Base-by-base conservation (phyloP, 2,113 vertebrate species). In the Ariopsis seemanni region DNA sequence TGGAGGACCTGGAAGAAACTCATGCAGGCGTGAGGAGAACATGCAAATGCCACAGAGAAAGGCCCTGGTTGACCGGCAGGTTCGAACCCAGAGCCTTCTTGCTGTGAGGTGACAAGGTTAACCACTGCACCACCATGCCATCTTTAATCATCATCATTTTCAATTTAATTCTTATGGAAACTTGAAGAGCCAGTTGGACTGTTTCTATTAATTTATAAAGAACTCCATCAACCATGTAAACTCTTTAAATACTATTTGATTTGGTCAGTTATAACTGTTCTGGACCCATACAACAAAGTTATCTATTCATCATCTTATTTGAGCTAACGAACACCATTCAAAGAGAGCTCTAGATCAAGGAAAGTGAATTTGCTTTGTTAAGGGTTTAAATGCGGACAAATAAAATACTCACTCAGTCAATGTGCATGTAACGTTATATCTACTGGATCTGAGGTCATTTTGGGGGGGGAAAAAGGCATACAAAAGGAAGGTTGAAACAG, bases 401-500 rank as follows among this genome's bases (percentile, higher is more conserved):
- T n/a, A 53, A 20, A 75, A 20, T 22, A 74, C 14, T 30, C 30
- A 53, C 34, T 42, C 34, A 2, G 34, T 15, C 20, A 50, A 11
- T 52, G 52, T 55, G 75, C 27, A 27, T 52, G 48, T 1, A 78
- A 27, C 22, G 52, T n/a, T 20, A 78, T 27, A 0, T 81, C n/a
- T 58, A 83, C 60, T 67, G 53, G 7, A 83, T 74, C 72, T 81
- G 15, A 42, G 71, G 65, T n/a, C 63, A n/a, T 57, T 86, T 85
- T 27, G 60, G 42, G 42, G 42, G 34, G 34, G 34, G 15, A 83
- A 50, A 83, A 65, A 62, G 1, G 52, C 81, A 79, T 55, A 80
- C 81, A 90, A 81, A 89, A 30, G 50, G 27, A 67, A 75, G 27
- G 74, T 25, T 20, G 77, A 34, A 65, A 62, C 50, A 53, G 42